Evolutionary conservation across 2,797 vertebrate genomes (phyloP).

Genomic region (Nasua narica): DNA sequence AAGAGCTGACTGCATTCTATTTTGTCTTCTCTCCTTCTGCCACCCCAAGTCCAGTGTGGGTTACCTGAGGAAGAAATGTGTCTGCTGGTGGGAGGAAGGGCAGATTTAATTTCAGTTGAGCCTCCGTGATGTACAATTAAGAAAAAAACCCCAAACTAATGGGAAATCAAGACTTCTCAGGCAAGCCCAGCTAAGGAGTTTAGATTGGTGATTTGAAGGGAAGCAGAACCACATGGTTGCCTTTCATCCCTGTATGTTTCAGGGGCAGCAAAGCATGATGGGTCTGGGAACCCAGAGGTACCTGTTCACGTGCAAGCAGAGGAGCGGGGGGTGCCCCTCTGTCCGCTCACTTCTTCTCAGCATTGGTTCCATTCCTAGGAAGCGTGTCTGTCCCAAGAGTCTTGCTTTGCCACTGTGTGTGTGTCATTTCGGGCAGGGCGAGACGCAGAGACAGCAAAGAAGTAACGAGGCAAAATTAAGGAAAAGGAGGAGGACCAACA

Average conservation of each 20-base stretch:
- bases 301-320: neutral
- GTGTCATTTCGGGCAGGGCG: slow-evolving; percentile 17
- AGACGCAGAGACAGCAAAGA: neutral
- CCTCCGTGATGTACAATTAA: neutral
- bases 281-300: neutral
- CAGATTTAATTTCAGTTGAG: neutral
- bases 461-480: neutral
- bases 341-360: neutral
- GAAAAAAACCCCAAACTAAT: neutral
- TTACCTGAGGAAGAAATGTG: neutral
- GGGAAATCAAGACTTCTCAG: neutral
- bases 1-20: slow-evolving; percentile 27
- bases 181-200: neutral
- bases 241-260: neutral
- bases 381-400: slow-evolving; percentile 1
- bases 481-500: neutral
- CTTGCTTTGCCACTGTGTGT: slow-evolving; percentile 1
- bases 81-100: slow-evolving; percentile 27
- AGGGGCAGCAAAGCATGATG: neutral
- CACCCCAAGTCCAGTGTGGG: neutral
- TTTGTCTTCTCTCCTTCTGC: neutral
- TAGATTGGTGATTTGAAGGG: slow-evolving; percentile 5
- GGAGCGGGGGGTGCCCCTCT: neutral
- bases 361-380: neutral
- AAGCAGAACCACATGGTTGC: neutral